Base-by-base conservation (phyloP, 2,888 invertebrate genomes). In the Sialis fuliginosa region DNA sequence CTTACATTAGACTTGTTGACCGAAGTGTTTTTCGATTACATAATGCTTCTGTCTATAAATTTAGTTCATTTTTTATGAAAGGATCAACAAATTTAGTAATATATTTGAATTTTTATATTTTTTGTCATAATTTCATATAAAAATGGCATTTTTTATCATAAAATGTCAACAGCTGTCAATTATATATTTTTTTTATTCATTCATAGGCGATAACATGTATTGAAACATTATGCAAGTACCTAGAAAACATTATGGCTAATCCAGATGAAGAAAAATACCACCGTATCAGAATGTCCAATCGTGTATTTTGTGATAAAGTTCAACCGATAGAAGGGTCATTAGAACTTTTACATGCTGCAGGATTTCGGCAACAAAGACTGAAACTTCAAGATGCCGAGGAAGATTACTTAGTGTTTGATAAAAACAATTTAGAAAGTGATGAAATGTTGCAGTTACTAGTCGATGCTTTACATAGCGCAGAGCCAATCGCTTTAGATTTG, bases 251-350 rank as follows among this genome's bases (percentile, higher is more conserved):
- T 39, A 71, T 89, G 3, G 76, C 77, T 41, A 75, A 89, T 63
- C 92, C 92, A 0, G 73, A 74, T 1, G 91, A 93, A 58, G 81
- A 84, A 49, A 97, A 96, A 60, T 97, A 79, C 63, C 80, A 82
- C 56, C 89, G 86, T 68, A 93, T 97, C 47, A 72, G 92, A 53
- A 76, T 86, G 70, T 76, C 77, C 4, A 96, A 95, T 63, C 69
- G 72, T 54, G 75, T 72, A 45, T 92, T 87, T 58, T 70, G 74
- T 56, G 92, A 93, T 46, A 79, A 85, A 60, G 88, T 95, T 1
- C 69, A 76, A 10, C 75, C 79, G 0, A 66, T 91, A 32, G 81
- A 88, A 55, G 93, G 93, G 1, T 74, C 87, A 0, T 65, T 79
- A 55, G 89, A 92, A 55, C 77, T 95, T 50, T 64, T 95, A 0